Evolutionary conservation across 1,140 invertebrate genomes (phyloP), one percentile per base, ranked within the genome.

Genomic region (Geopemphigus sp.): DNA sequence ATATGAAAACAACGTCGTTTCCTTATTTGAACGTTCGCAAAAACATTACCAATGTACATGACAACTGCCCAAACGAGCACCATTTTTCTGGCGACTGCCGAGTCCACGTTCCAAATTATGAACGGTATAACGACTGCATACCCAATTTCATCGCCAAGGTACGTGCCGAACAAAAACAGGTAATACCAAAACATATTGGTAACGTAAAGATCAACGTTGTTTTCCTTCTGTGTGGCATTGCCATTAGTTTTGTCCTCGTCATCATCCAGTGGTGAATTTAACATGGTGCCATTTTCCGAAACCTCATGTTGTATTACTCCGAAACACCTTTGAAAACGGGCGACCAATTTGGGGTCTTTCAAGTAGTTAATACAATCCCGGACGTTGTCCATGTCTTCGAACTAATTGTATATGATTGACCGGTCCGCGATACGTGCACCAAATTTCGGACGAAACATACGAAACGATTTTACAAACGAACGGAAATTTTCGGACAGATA

Each of bases 21-120:
- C 15, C 19, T 22, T 1, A 19, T n/a, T n/a, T n/a, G n/a, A n/a
- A n/a, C n/a, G 6, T 15, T 17, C 29, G 15, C 24, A 81, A 6
- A 81, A 72, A 19, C 8, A 57, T 45, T 70, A 93, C 92, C 93
- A 84, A 92, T 90, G 82, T 93, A 94, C 93, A 97, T 96, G 53
- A 92, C 88, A 59, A 92, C 88, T 32, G 91, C 90, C 95, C 95
- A 97, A 5, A 95, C 90, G 32, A 95, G 85, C 24, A 95, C 89
- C 24, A 95, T 90, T 85, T 92, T 88, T 82, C 93, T 86, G 14
- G 92, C 92, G 45, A 95, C 91, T 47, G 91, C 91, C 24, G 92
- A 92, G 86, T 95, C 94, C 80, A 96, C 88, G 85, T 96, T 96
- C 95, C 95, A 96, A 83, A 95, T 93, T 90, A 93, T 94, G 85